phyloP scores from a whole-genome alignment of 2,797 vertebrate genomes.

The Fistularia commersonii region DNA sequence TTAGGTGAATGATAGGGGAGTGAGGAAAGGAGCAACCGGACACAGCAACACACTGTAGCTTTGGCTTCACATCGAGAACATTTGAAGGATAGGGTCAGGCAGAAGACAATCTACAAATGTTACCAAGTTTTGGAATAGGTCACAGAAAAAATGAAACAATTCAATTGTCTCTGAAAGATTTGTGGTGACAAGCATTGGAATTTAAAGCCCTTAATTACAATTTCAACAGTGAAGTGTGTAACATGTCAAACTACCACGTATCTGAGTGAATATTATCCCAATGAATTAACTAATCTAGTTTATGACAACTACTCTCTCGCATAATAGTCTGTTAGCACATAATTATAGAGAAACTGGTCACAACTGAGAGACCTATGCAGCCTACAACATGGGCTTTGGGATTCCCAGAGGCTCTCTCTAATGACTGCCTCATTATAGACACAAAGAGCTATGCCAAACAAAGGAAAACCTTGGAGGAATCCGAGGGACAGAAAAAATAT shows the following conservation, averaged over 20 bases:
- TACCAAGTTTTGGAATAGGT: neutral
- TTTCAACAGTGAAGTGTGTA: conserved; percentile 1
- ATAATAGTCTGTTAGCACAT: conserved; percentile 58
- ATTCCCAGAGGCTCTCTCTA: conserved; percentile 63
- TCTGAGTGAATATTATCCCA: conserved; percentile 33
- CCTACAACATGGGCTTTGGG: conserved; percentile 44
- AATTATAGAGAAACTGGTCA: conserved; percentile 62
- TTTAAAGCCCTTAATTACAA: neutral
- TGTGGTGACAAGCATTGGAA: conserved; percentile 5
- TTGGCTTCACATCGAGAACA: neutral
- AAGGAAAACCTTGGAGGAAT: conserved; percentile 49
- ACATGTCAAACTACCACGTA: conserved; percentile 21
- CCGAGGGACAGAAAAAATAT: conserved; percentile 38
- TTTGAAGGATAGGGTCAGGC: neutral
- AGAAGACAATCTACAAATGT: neutral
- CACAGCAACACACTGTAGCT: neutral
- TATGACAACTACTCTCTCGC: conserved; percentile 27
- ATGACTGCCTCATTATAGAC: conserved; percentile 69
- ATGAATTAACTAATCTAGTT: conserved; percentile 45
- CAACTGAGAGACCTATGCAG: conserved; percentile 58
- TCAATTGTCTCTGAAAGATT: neutral
- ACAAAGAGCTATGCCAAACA: conserved; percentile 58
- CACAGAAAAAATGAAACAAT: neutral
- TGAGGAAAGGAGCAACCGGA: neutral
- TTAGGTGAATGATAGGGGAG: conserved; percentile 10